Percentiles rank a stretch among this genome's conserved stretches.
phyloP scores from a whole-genome alignment of 2,888 invertebrate genomes.

The Synanthedon myopaeformis region DNA sequence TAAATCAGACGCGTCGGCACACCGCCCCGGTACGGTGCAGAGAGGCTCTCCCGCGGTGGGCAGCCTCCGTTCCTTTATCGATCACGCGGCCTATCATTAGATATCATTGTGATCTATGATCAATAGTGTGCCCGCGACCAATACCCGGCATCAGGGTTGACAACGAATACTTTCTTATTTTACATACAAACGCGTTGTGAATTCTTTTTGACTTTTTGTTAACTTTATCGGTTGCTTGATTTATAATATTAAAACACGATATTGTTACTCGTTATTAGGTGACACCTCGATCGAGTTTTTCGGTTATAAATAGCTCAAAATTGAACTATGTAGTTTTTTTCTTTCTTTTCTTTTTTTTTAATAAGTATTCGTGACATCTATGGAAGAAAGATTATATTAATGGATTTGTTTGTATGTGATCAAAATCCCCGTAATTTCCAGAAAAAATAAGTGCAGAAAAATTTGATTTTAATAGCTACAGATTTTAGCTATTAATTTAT shows the following conservation, averaged over 20 bases:
- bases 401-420: too few relatives aligned
- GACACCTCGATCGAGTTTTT: too few relatives aligned
- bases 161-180: constrained; percentile 2
- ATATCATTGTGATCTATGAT: constrained; percentile 65
- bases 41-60: constrained; percentile 51
- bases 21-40: constrained; percentile 11
- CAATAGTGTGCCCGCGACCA: constrained; percentile 31
- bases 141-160: constrained; percentile 21
- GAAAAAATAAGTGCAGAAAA: too few relatives aligned
- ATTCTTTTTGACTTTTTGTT: neutral
- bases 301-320: too few relatives aligned
- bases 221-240: neutral
- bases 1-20: constrained; percentile 1
- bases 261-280: neutral
- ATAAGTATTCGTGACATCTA: too few relatives aligned
- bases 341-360: too few relatives aligned
- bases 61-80: constrained; percentile 45
- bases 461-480: too few relatives aligned
- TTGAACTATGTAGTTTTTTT: too few relatives aligned
- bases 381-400: too few relatives aligned
- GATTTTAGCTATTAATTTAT: too few relatives aligned
- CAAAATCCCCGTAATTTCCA: too few relatives aligned
- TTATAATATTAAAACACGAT: neutral
- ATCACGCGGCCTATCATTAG: constrained; percentile 62
- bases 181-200: neutral